Percentiles rank a stretch among this genome's conserved stretches.
These are phyloP conservation scores for Drosophila parthenogenetica DNA, from an alignment of 2,888 invertebrate genomes.

Conservation along the genomic window DNA sequence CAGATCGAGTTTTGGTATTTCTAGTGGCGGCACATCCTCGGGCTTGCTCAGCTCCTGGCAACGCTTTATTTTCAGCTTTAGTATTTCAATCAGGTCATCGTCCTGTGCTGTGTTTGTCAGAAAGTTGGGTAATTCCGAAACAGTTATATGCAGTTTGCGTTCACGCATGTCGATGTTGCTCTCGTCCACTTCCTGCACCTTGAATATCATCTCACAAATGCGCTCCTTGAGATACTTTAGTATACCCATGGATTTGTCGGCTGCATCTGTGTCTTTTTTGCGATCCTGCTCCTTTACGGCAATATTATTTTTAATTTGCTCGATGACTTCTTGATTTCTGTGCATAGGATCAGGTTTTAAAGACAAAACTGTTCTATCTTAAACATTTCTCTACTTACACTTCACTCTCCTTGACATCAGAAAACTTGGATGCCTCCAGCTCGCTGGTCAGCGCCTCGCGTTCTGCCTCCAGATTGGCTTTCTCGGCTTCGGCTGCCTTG, in stretches of 20 bases:
- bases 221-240: slow-evolving; percentile 83
- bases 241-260: slow-evolving; percentile 79
- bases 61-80: slow-evolving; percentile 82
- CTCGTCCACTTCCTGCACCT: slow-evolving; percentile 84
- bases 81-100: slow-evolving; percentile 83
- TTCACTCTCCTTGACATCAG: slow-evolving; percentile 92
- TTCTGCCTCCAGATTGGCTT: slow-evolving; percentile 88
- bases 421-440: slow-evolving; percentile 91
- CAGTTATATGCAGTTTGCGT: slow-evolving; percentile 71
- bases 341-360: too few relatives aligned
- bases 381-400: slow-evolving; percentile 86
- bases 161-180: slow-evolving; percentile 77
- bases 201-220: slow-evolving; percentile 85
- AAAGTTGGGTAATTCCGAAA: slow-evolving; percentile 78
- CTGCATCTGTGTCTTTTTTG: slow-evolving; percentile 83
- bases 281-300: slow-evolving; percentile 85
- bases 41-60: slow-evolving; percentile 78
- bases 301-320: slow-evolving; percentile 88
- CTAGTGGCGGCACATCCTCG: slow-evolving; percentile 61
- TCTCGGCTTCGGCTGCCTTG: slow-evolving; percentile 90
- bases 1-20: slow-evolving; percentile 73
- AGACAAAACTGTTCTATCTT: too few relatives aligned
- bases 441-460: slow-evolving; percentile 89
- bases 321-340: slow-evolving; percentile 91
- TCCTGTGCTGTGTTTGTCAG: slow-evolving; percentile 80